phyloP scores from a whole-genome alignment of 2,797 vertebrate genomes.

The Siniperca obscura region DNA sequence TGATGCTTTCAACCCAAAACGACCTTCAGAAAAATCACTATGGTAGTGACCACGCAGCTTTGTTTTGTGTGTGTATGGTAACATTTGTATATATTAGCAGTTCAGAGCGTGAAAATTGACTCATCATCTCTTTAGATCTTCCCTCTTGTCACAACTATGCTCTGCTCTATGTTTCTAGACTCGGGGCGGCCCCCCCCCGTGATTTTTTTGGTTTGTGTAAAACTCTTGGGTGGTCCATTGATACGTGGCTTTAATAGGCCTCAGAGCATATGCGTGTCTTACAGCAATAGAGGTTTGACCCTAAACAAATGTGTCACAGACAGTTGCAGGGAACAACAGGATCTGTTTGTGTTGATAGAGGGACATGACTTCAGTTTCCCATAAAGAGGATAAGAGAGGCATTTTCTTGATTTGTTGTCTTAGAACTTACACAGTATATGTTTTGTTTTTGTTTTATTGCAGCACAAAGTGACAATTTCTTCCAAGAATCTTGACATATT shows the following conservation, averaged over 20 bases:
- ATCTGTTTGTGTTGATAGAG: slow-evolving; percentile 64
- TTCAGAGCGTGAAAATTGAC: slow-evolving; percentile 72
- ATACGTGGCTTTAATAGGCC: slow-evolving; percentile 73
- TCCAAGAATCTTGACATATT: neutral
- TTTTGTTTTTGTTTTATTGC: slow-evolving; percentile 21
- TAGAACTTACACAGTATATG: slow-evolving; percentile 16
- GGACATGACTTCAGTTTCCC: slow-evolving; percentile 60
- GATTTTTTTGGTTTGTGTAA: slow-evolving; percentile 69
- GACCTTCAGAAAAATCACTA: slow-evolving; percentile 55
- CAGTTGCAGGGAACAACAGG: slow-evolving; percentile 49
- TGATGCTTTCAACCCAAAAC: slow-evolving; percentile 64
- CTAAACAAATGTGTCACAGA: slow-evolving; percentile 78
- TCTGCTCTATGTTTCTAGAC: slow-evolving; percentile 49
- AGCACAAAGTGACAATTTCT: slow-evolving; percentile 2
- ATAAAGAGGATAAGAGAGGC: slow-evolving; percentile 39
- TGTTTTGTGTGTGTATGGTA: slow-evolving; percentile 20
- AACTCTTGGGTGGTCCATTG: slow-evolving; percentile 85
- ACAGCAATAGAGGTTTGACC: slow-evolving; percentile 68
- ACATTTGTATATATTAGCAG: slow-evolving; percentile 65
- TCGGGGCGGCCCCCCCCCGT: neutral
- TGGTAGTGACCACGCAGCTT: slow-evolving; percentile 29
- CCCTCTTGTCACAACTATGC: slow-evolving; percentile 57
- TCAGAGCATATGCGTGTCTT: slow-evolving; percentile 69
- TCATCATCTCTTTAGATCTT: slow-evolving; percentile 69
- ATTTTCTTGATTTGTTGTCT: slow-evolving; percentile 48